phyloP scores from a whole-genome alignment of 2,113 vertebrate genomes.

The Eulemur rufifrons region DNA sequence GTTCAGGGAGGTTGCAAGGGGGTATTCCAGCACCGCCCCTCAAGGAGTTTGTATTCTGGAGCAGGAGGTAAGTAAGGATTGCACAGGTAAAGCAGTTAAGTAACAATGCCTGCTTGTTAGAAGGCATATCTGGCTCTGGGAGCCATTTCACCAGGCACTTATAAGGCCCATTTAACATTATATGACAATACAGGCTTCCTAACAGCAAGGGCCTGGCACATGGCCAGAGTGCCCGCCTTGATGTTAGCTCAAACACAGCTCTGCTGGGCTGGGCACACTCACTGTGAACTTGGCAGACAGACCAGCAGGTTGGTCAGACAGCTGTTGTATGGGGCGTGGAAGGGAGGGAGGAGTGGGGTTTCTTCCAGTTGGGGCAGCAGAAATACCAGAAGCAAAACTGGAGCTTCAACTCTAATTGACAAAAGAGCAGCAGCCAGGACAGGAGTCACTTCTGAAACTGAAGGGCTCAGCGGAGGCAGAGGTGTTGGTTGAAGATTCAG shows the following conservation, averaged over 20 bases:
- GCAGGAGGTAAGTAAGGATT: not conserved
- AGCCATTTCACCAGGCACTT: slow-evolving; percentile 53
- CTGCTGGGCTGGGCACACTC: not conserved
- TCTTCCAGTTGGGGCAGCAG: not conserved
- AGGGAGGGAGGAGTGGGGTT: not conserved
- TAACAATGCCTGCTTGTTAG: slow-evolving; percentile 48
- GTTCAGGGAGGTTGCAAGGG: not conserved
- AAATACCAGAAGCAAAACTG: not conserved
- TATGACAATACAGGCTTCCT: slow-evolving; percentile 61
- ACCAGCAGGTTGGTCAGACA: slow-evolving; percentile 62
- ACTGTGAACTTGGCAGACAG: slow-evolving; percentile 48
- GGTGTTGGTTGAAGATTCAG: not conserved
- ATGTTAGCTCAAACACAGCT: slow-evolving; percentile 15
- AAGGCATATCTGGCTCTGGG: slow-evolving; percentile 48
- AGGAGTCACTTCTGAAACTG: not conserved
- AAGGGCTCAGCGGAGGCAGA: not conserved
- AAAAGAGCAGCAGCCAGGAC: not conserved
- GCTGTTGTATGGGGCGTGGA: slow-evolving; percentile 26
- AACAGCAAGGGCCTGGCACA: slow-evolving; percentile 53
- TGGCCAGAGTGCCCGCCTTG: slow-evolving; percentile 41
- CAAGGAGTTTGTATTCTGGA: not conserved
- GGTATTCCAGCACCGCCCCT: not conserved
- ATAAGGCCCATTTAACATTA: slow-evolving; percentile 69
- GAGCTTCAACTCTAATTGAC: not conserved
- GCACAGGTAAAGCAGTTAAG: not conserved